Conservation (phyloP, 2,113 vertebrate genomes). For the Raphicerus campestris region DNA sequence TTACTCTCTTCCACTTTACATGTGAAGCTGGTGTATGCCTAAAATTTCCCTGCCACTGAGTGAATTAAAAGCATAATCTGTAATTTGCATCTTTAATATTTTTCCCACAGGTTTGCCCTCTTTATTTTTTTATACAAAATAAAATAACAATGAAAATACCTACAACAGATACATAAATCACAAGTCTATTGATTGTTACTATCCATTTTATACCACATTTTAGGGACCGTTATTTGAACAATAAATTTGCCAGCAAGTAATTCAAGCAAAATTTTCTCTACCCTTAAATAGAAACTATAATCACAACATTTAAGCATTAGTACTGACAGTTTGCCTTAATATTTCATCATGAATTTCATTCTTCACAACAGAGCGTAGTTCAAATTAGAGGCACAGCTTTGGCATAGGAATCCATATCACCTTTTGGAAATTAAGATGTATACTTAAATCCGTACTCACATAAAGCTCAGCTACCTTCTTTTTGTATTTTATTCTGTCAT, state of each 20-base stretch:
- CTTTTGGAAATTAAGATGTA: conserved; percentile 28
- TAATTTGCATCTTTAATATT: conserved; percentile 12
- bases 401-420: neutral
- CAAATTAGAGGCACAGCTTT: neutral
- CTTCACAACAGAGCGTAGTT: neutral
- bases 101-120: neutral
- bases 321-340: neutral
- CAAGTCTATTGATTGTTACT: neutral
- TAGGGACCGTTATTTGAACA: neutral
- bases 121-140: conserved; percentile 27
- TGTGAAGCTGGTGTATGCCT: neutral
- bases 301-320: neutral
- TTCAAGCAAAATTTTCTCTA: conserved; percentile 13
- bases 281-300: neutral
- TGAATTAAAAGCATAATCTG: neutral
- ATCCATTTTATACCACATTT: neutral
- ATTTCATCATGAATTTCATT: neutral
- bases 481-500: conserved; percentile 57
- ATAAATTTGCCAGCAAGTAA: conserved; percentile 16
- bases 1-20: neutral
- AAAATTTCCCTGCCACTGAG: neutral
- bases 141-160: neutral
- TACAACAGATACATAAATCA: neutral
- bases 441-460: conserved; percentile 36
- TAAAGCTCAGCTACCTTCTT: conserved; percentile 52